These are phyloP conservation scores for Brachymystax lenok DNA, from an alignment of 2,797 vertebrate genomes.

Conservation along the genomic window DNA sequence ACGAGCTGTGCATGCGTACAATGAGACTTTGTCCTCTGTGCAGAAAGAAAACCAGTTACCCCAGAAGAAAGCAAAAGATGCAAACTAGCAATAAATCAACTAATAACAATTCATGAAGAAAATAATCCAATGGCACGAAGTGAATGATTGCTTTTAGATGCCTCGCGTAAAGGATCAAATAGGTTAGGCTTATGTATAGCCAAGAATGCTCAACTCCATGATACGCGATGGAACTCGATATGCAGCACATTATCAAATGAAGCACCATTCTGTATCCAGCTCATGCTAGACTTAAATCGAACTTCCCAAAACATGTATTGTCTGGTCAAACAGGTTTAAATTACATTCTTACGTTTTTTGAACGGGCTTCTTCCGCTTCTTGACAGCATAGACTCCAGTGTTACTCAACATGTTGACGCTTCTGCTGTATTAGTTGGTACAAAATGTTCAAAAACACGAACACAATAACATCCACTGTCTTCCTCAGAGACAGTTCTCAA, in stretches of 20 bases:
- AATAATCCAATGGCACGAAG: background rate
- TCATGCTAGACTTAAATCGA: background rate
- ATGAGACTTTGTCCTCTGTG: background rate
- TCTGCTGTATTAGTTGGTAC: background rate
- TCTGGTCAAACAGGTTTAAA: background rate
- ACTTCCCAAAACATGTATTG: background rate
- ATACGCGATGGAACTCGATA: too few species aligned
- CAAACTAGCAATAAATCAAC: background rate
- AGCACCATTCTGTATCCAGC: background rate
- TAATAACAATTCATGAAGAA: background rate
- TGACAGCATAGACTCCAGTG: conserved; percentile 73
- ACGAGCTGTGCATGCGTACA: background rate
- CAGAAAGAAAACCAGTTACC: background rate
- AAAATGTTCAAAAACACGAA: conserved; percentile 15
- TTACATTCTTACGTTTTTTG: conserved; percentile 75
- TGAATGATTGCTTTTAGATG: background rate
- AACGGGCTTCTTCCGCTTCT: conserved; percentile 83
- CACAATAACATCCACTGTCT: conserved; percentile 19
- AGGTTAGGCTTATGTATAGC: too few species aligned
- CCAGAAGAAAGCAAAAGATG: background rate
- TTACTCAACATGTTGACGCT: conserved; percentile 68
- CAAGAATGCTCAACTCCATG: too few species aligned
- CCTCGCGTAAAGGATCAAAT: too few species aligned
- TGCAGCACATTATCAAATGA: too few species aligned
- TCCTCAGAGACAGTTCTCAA: background rate